Base-by-base conservation (phyloP, 2,888 invertebrate genomes). In the Sarcophaga carnaria region DNA sequence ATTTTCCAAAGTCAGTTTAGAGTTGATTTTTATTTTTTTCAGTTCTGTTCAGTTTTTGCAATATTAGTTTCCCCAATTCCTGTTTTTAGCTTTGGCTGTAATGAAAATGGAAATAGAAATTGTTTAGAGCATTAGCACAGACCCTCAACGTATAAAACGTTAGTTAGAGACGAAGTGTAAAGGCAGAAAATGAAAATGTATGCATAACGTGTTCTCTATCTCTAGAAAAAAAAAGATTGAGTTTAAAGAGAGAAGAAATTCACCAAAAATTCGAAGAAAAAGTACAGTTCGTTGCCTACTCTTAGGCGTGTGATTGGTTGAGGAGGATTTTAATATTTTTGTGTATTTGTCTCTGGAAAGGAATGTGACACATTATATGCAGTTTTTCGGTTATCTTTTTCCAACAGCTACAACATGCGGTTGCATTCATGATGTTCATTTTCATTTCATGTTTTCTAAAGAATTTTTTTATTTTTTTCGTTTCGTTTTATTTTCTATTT, bases 361-460 rank as follows among this genome's bases (percentile, higher is more conserved):
- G 84, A 87, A 87, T 87, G 87, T 82, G 87, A 87, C 84, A 87
- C 81, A 84, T 87, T 87, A 76, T 79, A 83, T 84, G 84, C 84
- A 76, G 49, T 83, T 83, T 54, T 63, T 84, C 25, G 70, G 75
- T 87, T 87, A 84, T 87, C 81, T 84, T 49, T 47, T 59, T 79
- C 47, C 59, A 67, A 60, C 49, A 85, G 37, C 45, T 82, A 70
- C 22, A 84, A 84, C 81, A 84, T 87, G 87, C 79, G 87, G 87
- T 84, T 87, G 87, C 81, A 84, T 87, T 87, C 87, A 87, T 87
- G 79, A 75, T 87, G 87, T 87, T 87, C 87, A 84, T 87, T 84
- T 87, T 78, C 86, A 87, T 86, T 86, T 80, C 66, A 81, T 75
- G 79, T 84, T 79, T 83, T 83, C 49, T 49, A 80, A 84, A 80